Evolutionary conservation across 2,888 invertebrate species (phyloP).

Genomic region (Phlogophora meticulosa): DNA sequence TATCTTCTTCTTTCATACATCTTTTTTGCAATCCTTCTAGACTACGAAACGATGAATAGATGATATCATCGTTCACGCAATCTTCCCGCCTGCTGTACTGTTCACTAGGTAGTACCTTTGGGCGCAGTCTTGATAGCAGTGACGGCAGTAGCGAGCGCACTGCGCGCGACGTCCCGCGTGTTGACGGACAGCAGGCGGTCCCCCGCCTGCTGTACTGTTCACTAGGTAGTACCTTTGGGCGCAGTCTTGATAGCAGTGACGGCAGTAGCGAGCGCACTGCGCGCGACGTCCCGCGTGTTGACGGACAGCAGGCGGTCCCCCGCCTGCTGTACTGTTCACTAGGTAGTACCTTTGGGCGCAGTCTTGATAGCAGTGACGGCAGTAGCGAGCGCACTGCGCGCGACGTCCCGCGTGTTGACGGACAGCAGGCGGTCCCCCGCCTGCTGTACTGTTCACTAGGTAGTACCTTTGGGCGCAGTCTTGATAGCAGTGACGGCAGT

Average conservation of each 20-base stretch:
- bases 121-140: slow-evolving; percentile 95
- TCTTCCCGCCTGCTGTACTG: too few relatives aligned
- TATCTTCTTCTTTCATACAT: too few relatives aligned
- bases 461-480: too few relatives aligned
- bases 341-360: too few relatives aligned
- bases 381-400: slow-evolving; percentile 94
- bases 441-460: too few relatives aligned
- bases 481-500: slow-evolving; percentile 97
- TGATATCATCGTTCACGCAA: too few relatives aligned
- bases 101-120: too few relatives aligned
- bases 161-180: slow-evolving; percentile 94
- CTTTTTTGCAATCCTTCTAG: too few relatives aligned
- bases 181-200: slow-evolving; percentile 96
- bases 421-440: slow-evolving; percentile 96
- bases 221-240: too few relatives aligned
- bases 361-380: slow-evolving; percentile 97
- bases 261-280: slow-evolving; percentile 95
- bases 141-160: slow-evolving; percentile 96
- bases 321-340: too few relatives aligned
- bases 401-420: slow-evolving; percentile 95
- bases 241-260: slow-evolving; percentile 97
- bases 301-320: slow-evolving; percentile 96
- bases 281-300: slow-evolving; percentile 95
- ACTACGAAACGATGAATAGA: too few relatives aligned
- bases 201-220: slow-evolving; percentile 97